Conservation (phyloP, 2,888 invertebrate genomes). For the Maniola hyperantus region DNA sequence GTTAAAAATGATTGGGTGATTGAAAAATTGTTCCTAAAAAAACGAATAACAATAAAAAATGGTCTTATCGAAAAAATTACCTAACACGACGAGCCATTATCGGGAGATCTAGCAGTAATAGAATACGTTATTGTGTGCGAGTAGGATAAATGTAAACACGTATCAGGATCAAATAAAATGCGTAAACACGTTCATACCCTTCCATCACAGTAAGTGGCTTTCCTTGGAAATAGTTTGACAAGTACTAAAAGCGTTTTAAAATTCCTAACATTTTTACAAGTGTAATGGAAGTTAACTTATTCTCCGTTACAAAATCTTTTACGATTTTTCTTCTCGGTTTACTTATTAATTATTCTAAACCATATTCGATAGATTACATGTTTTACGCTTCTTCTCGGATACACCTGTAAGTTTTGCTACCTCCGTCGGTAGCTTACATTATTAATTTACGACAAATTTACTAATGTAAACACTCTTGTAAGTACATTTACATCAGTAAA, state of each 20-base stretch:
- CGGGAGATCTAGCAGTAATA: conserved; percentile 7
- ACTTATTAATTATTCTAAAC: not conserved
- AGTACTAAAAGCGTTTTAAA: conserved; percentile 17
- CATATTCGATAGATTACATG: too few relatives aligned
- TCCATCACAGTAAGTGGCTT: conserved; percentile 37
- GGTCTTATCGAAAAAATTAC: conserved; percentile 4
- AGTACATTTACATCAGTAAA: too few relatives aligned
- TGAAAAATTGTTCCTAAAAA: not conserved
- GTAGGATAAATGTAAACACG: conserved; percentile 33
- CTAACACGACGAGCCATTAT: not conserved
- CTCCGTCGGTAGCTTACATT: too few relatives aligned
- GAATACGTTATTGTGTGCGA: conserved; percentile 6
- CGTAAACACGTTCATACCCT: conserved; percentile 42
- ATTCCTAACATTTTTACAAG: conserved; percentile 2
- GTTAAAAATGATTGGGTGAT: too few relatives aligned
- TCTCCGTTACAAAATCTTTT: too few relatives aligned
- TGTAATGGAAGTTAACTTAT: not conserved
- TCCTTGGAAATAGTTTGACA: conserved; percentile 26
- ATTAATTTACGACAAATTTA: too few relatives aligned
- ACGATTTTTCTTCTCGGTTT: too few relatives aligned
- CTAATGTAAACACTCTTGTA: too few relatives aligned
- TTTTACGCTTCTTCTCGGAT: too few relatives aligned
- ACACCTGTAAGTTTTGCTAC: too few relatives aligned
- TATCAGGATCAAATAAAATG: conserved; percentile 39
- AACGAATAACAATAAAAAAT: not conserved